These are phyloP conservation scores for Scomber colias DNA, from an alignment of 2,113 vertebrate genomes.

Conservation along the genomic window DNA sequence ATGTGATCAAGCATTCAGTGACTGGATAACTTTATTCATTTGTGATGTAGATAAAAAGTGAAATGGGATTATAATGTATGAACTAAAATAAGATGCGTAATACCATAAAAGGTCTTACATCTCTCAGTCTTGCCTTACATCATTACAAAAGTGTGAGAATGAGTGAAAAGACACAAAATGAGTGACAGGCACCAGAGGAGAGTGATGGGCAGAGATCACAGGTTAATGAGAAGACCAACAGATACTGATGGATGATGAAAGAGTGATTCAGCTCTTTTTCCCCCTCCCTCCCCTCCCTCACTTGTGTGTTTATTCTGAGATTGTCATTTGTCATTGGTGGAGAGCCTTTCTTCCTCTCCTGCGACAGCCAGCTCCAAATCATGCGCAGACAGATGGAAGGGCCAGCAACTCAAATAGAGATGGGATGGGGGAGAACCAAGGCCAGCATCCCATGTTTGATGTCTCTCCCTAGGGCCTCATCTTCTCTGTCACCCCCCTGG, in stretches of 20 bases:
- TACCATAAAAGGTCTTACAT: background rate
- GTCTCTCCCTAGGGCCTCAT: slow-evolving; percentile 79
- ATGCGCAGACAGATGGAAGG: slow-evolving; percentile 78
- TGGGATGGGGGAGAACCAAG: slow-evolving; percentile 57
- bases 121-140: background rate
- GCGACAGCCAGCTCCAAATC: slow-evolving; percentile 75
- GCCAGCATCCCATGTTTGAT: slow-evolving; percentile 81
- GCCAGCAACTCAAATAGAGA: slow-evolving; percentile 77
- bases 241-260: slow-evolving; percentile 72
- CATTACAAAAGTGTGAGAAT: slow-evolving; percentile 10
- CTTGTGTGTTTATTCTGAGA: slow-evolving; percentile 77
- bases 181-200: slow-evolving; percentile 62
- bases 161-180: slow-evolving; percentile 20
- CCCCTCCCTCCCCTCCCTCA: slow-evolving; percentile 43
- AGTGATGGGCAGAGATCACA: slow-evolving; percentile 54
- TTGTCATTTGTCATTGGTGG: slow-evolving; percentile 78
- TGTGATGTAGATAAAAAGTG: background rate
- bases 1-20: background rate
- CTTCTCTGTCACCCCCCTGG: slow-evolving; percentile 69
- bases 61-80: background rate
- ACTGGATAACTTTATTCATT: background rate
- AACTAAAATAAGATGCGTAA: background rate
- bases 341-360: slow-evolving; percentile 69
- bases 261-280: slow-evolving; percentile 74
- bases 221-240: slow-evolving; percentile 73